Percentiles rank a stretch among this genome's conserved stretches.
These are phyloP conservation scores for Bilobella aurantiaca DNA, from an alignment of 1,140 invertebrate species.

Conservation along the genomic window DNA sequence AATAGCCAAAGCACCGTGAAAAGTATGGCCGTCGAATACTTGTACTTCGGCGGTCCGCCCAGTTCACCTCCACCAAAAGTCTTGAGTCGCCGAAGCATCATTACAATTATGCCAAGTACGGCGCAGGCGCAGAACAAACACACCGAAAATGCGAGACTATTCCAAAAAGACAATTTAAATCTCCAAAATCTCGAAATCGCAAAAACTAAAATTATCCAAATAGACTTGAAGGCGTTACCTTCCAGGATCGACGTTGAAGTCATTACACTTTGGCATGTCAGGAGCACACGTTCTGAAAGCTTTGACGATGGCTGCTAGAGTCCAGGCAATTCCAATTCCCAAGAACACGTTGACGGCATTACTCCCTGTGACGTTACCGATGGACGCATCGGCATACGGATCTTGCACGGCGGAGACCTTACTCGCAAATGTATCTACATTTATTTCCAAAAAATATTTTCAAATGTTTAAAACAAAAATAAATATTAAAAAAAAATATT, in stretches of 20 bases:
- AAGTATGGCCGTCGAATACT: constrained; percentile 62
- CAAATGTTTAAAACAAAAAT: background rate
- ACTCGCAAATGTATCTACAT: constrained; percentile 57
- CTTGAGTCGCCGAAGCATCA: constrained; percentile 62
- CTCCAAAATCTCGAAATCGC: too few relatives aligned
- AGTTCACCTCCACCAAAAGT: constrained; percentile 78
- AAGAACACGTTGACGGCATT: constrained; percentile 61
- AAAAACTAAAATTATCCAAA: background rate
- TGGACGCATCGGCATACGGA: constrained; percentile 56
- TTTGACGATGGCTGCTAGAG: constrained; percentile 65
- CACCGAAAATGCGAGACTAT: constrained; percentile 77
- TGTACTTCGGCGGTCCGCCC: constrained; percentile 67
- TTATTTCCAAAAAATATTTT: constrained; percentile 43
- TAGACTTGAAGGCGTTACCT: constrained; percentile 48
- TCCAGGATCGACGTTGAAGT: constrained; percentile 66
- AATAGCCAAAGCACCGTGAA: constrained; percentile 81
- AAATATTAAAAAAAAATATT: too few relatives aligned
- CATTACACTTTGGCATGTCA: constrained; percentile 36
- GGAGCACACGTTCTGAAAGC: constrained; percentile 24
- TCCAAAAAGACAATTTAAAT: too few relatives aligned
- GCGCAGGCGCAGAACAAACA: constrained; percentile 77
- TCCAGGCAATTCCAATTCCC: constrained; percentile 53
- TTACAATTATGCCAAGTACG: constrained; percentile 62
- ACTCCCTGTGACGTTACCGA: constrained; percentile 61
- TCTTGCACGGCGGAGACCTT: constrained; percentile 56